Conservation (phyloP, 2,888 invertebrate genomes). For the Meloe dianella region DNA sequence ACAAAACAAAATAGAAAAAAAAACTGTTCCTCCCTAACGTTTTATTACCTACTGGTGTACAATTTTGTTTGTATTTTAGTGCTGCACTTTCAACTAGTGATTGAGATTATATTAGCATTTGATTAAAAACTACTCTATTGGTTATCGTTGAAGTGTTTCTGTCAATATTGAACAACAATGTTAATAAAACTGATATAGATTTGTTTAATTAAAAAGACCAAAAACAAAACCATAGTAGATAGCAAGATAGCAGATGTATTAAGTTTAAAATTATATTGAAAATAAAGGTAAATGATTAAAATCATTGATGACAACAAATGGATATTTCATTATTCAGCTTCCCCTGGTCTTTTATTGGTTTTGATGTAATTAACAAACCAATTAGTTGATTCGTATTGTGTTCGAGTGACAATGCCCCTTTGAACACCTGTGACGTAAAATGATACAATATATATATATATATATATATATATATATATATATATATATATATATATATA, state of each 20-base stretch:
- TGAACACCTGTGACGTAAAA: slow-evolving; percentile 37
- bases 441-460: slow-evolving; percentile 13
- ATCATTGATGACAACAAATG: slow-evolving; percentile 33
- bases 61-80: slow-evolving; percentile 14
- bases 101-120: slow-evolving; percentile 29
- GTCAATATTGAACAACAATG: slow-evolving; percentile 24
- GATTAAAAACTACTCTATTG: slow-evolving; percentile 26
- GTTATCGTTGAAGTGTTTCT: slow-evolving; percentile 21
- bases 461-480: no score
- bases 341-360: slow-evolving; percentile 36
- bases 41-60: slow-evolving; percentile 12
- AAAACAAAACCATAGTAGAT: neutral
- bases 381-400: slow-evolving; percentile 40
- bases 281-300: slow-evolving; percentile 11
- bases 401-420: slow-evolving; percentile 33
- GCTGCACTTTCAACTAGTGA: slow-evolving; percentile 14
- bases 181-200: slow-evolving; percentile 28
- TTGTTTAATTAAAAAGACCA: slow-evolving; percentile 22
- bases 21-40: slow-evolving; percentile 4
- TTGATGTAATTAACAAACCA: slow-evolving; percentile 41
- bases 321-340: slow-evolving; percentile 34
- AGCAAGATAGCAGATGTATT: slow-evolving; percentile 5
- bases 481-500: no score
- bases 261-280: neutral
- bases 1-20: neutral